Evolutionary conservation across 92 coral and sea anemone genomes (phyloP), one percentile per base, ranked within the genome.

Genomic region (Palythoa grandis): DNA sequence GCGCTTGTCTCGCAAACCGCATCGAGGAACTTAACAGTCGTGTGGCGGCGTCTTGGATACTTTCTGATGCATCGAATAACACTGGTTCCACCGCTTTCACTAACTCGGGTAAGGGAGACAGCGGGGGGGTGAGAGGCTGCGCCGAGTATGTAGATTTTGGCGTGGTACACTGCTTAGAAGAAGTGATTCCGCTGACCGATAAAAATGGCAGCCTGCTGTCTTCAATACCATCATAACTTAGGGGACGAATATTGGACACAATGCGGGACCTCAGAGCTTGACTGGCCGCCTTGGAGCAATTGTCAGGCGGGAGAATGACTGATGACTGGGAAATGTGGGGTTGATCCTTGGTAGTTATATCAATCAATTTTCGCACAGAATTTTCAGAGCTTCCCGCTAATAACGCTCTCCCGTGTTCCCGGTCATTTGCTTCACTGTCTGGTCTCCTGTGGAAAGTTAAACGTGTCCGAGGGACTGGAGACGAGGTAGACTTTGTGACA

Each of bases 1-100:
- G 90, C 22, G 95, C 88, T 73, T 95, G 95, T 25, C 98, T 95
- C 47, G 97, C 98, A 70, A 97, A 97, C 16, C 92, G 92, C 66
- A 97, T 92, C 48, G 94, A 92, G 19, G 92, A 89, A 13, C 97
- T 83, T 76, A 97, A 76, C 12, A 95, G 89, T 38, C 98, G 91
- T 53, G 88, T 90, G 63, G 93, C 98, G 39, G 93, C 92, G 37
- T 90, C 93, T 57, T 97, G 92, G 53, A 95, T 86, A 69, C 90
- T 91, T 65, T 95, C 99, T 9, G 93, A 83, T 16, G 94, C 69
- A n/a, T 90, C 89, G 48, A 94, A 94, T 19, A 87, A 83, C 12
- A 94, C 79, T 0, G 95, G 88, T 40, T 94, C 95, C 11, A 94
- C 93, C 2, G 98, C 98, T 71, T 90, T 92, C 15, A 87, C 85